These are phyloP conservation scores for Sebastes alutus DNA, from an alignment of 2,797 vertebrate genomes.

Conservation along the genomic window DNA sequence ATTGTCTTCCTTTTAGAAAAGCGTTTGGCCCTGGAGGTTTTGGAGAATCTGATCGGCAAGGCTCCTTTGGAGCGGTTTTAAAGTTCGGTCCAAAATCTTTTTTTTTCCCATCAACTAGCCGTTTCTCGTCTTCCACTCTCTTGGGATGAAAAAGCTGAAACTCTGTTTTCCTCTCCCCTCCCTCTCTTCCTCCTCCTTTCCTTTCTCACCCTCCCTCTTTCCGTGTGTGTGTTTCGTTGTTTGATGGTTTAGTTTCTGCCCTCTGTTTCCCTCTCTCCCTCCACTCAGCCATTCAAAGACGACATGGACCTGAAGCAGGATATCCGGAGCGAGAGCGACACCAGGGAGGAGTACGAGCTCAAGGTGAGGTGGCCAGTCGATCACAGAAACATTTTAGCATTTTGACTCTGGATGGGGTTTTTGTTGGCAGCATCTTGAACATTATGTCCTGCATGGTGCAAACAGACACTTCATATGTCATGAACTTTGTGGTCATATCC, in stretches of 20 bases:
- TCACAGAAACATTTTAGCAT: background rate
- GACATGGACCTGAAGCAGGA: constrained; percentile 96
- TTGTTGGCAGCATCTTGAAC: background rate
- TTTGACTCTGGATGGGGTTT: background rate
- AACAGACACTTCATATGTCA: background rate
- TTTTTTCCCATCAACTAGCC: constrained; percentile 31
- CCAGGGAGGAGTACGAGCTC: constrained; percentile 94
- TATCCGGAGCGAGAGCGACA: constrained; percentile 88
- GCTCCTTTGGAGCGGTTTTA: constrained; percentile 31
- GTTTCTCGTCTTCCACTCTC: constrained; percentile 69
- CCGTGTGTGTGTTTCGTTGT: constrained; percentile 82
- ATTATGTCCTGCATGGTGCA: constrained; percentile 31
- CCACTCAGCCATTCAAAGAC: constrained; percentile 94
- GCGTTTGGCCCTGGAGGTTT: constrained; percentile 12
- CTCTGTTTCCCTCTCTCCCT: constrained; percentile 86
- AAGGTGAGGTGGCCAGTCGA: constrained; percentile 83
- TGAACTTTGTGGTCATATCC: constrained; percentile 35
- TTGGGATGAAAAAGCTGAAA: constrained; percentile 78
- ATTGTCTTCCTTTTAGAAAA: constrained; percentile 34
- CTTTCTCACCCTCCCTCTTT: constrained; percentile 75
- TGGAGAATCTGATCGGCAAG: constrained; percentile 18
- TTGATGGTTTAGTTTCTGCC: constrained; percentile 90
- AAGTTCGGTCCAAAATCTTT: constrained; percentile 17
- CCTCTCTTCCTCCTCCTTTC: constrained; percentile 70
- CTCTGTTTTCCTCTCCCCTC: constrained; percentile 82